phyloP scores from a whole-genome alignment of 2,113 vertebrate species.

The Tetrao urogallus region DNA sequence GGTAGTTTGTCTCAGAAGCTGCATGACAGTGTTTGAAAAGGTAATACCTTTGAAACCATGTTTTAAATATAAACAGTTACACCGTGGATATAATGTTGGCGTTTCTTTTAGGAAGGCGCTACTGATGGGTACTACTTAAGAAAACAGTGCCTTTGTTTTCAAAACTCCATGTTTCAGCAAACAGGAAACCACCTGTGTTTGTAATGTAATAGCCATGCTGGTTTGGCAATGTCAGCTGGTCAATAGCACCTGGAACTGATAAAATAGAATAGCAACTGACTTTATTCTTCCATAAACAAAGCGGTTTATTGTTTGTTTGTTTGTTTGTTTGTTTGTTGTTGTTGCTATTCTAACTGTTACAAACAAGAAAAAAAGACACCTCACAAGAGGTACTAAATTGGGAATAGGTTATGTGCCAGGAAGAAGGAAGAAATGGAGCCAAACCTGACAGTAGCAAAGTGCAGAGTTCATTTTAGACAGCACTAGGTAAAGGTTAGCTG shows the following conservation, averaged over 20 bases:
- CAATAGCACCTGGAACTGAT: not conserved
- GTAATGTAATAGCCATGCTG: not conserved
- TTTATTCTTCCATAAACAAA: not conserved
- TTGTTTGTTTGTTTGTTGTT: no score
- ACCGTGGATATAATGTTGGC: not conserved
- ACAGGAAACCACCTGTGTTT: not conserved
- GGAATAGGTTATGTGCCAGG: not conserved
- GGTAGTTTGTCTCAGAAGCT: not conserved
- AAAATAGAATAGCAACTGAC: no score
- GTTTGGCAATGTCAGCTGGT: not conserved
- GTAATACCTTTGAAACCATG: not conserved
- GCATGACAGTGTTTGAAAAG: not conserved
- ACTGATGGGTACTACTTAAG: not conserved
- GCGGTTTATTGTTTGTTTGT: not conserved
- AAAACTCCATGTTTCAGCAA: not conserved
- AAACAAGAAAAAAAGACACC: no score
- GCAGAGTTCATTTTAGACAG: constrained; percentile 8
- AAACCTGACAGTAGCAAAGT: not conserved
- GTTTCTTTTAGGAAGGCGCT: not conserved
- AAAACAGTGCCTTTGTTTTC: not conserved
- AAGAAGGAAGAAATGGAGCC: not conserved
- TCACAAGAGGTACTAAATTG: not conserved
- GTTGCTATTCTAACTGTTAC: not conserved
- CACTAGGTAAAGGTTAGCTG: not conserved
- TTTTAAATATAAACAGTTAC: not conserved